These are phyloP conservation scores for Smutsia gigantea DNA, from an alignment of 2,797 vertebrate genomes.

Conservation along the genomic window DNA sequence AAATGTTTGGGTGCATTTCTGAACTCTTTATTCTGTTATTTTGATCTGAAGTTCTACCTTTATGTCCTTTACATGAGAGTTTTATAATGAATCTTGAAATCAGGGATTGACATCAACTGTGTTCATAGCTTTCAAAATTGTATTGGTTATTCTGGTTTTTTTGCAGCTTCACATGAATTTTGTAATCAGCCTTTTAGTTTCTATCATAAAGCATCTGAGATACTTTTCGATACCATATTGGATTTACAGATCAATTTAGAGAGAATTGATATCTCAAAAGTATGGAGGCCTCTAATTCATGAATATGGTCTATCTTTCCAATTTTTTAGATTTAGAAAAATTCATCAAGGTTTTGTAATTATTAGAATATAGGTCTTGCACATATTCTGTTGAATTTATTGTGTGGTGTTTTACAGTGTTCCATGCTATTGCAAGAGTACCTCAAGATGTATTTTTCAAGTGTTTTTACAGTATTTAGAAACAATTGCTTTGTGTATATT, in stretches of 20 bases:
- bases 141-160: neutral
- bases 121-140: neutral
- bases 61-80: neutral
- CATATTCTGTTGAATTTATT: neutral
- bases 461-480: neutral
- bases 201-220: neutral
- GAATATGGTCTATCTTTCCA: neutral
- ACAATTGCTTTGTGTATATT: neutral
- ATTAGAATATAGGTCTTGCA: neutral
- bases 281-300: neutral
- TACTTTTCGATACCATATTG: neutral
- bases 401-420: neutral
- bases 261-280: neutral
- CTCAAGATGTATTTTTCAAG: neutral
- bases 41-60: neutral
- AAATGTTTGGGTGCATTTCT: neutral
- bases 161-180: neutral
- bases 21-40: neutral
- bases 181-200: neutral
- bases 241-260: neutral
- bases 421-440: neutral
- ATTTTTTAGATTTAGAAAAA: neutral
- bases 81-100: neutral
- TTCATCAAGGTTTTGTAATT: neutral
- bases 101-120: neutral